Evolutionary conservation across 2,113 vertebrate species (phyloP).

Genomic region (Mastomys natalensis): DNA sequence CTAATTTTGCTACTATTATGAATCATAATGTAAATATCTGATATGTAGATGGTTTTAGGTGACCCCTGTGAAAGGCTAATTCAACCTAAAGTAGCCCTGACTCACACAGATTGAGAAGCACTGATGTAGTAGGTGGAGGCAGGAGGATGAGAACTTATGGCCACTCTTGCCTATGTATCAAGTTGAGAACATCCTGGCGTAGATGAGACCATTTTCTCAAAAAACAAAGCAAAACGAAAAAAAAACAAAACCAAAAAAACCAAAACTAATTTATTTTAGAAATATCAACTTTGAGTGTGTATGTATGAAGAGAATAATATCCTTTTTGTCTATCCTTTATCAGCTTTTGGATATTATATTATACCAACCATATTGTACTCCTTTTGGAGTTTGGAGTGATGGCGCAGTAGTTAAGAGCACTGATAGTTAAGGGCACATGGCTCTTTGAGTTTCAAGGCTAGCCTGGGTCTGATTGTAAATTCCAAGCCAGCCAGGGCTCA

Average conservation of each 20-base stretch:
- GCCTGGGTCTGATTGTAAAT: neutral
- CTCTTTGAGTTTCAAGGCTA: neutral
- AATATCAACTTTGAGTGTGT: neutral
- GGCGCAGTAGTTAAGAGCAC: neutral
- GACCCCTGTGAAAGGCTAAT: neutral
- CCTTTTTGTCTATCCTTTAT: neutral
- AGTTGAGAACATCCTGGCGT: neutral
- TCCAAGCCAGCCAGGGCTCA: neutral
- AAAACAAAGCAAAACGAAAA: neutral
- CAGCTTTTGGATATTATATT: neutral
- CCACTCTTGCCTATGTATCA: neutral
- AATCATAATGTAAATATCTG: neutral
- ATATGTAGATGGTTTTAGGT: neutral
- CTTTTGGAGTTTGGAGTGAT: neutral
- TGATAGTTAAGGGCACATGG: neutral
- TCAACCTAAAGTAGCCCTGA: neutral
- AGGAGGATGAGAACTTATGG: neutral
- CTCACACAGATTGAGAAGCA: neutral
- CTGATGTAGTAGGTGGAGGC: neutral
- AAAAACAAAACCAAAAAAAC: neutral
- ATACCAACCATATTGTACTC: neutral
- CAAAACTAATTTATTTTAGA: neutral
- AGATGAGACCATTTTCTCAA: neutral
- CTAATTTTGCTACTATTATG: neutral
- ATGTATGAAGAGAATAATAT: conserved; percentile 19